Evolutionary conservation across 2,113 vertebrate species (phyloP), one percentile per base, ranked within the genome.

Genomic region (Dasyornis broadbenti): DNA sequence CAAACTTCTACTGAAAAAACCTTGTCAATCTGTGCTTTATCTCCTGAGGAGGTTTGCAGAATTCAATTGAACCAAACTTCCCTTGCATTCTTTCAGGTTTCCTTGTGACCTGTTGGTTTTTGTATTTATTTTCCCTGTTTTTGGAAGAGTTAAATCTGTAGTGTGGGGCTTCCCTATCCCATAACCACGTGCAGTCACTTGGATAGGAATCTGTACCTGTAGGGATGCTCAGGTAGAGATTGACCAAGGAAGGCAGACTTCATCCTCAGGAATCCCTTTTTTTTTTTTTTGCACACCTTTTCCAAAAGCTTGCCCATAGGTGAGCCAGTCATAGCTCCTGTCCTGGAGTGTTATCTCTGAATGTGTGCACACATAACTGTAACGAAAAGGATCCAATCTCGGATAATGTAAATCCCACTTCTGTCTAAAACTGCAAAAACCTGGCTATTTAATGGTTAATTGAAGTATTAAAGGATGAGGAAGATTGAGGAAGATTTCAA

Each of bases 341-440:
- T 47, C 40, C 35, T 72, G 28, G 12, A 24, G 20, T 17, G 7
- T 64, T 57, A 33, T 27, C 24, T 52, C 26, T 57, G 30, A 50
- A 12, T 15, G 1, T 15, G 3, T 22, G 31, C 30, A 39, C 81
- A 54, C 59, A 27, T 0, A 0, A 6, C 3, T n/a, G 16, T 16
- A 42, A 40, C 7, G 11, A 13, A 61, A 44, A 57, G 4, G 26
- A 42, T 65, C 23, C 45, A 4, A 4, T 39, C 53, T 65, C 49
- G 69, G 49, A 11, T 66, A 11, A 35, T 54, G 7, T 45, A 45
- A 69, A 77, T 35, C 82, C 82, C 86, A 1, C 14, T 72, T 70
- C 82, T 80, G 9, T 45, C 54, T 54, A 15, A 24, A 42, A 20
- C 26, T 65, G 54, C 39, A 86, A 75, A 50, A 86, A 14, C 10